Conservation (phyloP, 2,888 invertebrate genomes). For the Crematogaster levior region DNA sequence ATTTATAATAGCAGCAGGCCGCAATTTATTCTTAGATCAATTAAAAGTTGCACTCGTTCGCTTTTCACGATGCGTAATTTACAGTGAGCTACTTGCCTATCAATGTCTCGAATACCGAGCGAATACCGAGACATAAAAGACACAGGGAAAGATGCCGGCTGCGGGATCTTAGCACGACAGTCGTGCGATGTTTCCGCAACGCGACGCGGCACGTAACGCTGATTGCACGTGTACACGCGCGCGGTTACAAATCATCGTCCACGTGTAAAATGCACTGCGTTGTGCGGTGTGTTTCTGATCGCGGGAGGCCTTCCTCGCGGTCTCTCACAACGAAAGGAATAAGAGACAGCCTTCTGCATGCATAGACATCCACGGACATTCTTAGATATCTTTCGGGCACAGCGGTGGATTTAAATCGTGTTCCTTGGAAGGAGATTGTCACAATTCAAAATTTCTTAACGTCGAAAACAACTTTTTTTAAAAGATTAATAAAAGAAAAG, state of each 20-base stretch:
- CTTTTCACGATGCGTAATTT: not conserved
- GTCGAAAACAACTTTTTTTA: not conserved
- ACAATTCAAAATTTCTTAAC: not conserved
- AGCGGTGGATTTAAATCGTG: not conserved
- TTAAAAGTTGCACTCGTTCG: not conserved
- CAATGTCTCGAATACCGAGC: not conserved
- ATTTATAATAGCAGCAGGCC: not conserved
- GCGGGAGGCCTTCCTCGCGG: constrained; percentile 60
- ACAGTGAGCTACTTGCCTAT: not conserved
- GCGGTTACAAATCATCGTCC: constrained; percentile 70
- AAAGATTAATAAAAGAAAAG: not conserved
- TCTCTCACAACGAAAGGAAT: constrained; percentile 35
- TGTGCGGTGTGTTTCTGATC: constrained; percentile 66
- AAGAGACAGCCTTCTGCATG: constrained; percentile 10
- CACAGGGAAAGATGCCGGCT: constrained; percentile 25
- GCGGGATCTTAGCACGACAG: constrained; percentile 25
- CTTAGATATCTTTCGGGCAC: not conserved
- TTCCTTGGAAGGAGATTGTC: not conserved
- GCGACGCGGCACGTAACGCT: constrained; percentile 45
- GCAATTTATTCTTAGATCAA: not conserved
- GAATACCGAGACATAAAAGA: constrained; percentile 8
- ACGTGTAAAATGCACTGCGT: constrained; percentile 64
- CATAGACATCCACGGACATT: not conserved
- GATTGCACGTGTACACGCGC: constrained; percentile 63
- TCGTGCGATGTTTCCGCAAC: constrained; percentile 49